A percentile compares a stretch with the other conserved stretches of the same genome.
Conservation (phyloP, 2,797 vertebrate species). For the Hephaestus fuliginosus region DNA sequence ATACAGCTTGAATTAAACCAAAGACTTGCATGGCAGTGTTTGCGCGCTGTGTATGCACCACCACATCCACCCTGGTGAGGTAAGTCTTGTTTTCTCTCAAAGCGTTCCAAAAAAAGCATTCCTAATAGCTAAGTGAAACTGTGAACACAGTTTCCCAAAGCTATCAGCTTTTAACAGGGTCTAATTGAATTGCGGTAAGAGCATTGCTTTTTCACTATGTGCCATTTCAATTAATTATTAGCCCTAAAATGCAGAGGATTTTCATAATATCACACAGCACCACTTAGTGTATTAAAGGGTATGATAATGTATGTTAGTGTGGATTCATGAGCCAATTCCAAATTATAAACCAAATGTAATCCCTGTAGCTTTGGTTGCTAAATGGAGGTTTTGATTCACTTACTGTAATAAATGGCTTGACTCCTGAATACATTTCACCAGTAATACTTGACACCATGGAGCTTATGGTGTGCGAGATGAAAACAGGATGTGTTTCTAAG, state of each 20-base stretch:
- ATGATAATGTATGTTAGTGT: constrained; percentile 83
- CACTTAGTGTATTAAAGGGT: constrained; percentile 87
- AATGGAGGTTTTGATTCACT: constrained; percentile 85
- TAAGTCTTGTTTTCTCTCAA: constrained; percentile 48
- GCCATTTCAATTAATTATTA: constrained; percentile 88
- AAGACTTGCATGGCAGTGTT: constrained; percentile 24
- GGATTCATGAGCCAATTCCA: constrained; percentile 83
- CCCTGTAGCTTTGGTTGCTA: constrained; percentile 81
- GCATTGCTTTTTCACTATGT: constrained; percentile 84
- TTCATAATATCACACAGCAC: constrained; percentile 84
- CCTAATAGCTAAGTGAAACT: constrained; percentile 78
- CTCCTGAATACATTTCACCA: constrained; percentile 73
- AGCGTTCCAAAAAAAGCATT: constrained; percentile 47
- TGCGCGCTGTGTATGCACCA: constrained; percentile 30
- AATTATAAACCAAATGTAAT: constrained; percentile 86
- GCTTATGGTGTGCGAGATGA: constrained; percentile 64
- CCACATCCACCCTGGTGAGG: constrained; percentile 25
- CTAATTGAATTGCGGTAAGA: constrained; percentile 88
- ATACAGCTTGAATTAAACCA: constrained; percentile 48
- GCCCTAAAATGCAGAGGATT: constrained; percentile 84
- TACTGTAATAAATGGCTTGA: constrained; percentile 79
- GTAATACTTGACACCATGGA: constrained; percentile 71
- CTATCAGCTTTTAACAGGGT: constrained; percentile 85
- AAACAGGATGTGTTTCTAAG: constrained; percentile 86
- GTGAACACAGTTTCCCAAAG: constrained; percentile 84